phyloP scores from a whole-genome alignment of 2,797 vertebrate genomes.

The Zenarchopterus dispar region DNA sequence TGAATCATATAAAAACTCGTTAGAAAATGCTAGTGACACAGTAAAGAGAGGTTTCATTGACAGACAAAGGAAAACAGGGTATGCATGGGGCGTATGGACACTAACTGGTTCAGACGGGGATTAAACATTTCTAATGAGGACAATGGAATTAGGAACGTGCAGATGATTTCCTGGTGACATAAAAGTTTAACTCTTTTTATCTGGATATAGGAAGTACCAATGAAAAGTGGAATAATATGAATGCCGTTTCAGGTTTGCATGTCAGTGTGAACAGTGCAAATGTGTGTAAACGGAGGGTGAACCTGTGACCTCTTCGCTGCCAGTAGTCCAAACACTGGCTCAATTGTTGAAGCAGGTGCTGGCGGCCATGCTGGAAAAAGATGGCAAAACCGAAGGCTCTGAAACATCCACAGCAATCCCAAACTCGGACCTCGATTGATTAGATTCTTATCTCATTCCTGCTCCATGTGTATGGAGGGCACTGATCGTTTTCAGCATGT shows the following conservation, averaged over 20 bases:
- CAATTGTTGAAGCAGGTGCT: slow-evolving; percentile 64
- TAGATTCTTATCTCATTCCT: slow-evolving; percentile 56
- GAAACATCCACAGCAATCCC: slow-evolving; percentile 46
- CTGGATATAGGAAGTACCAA: slow-evolving; percentile 4
- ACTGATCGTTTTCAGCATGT: slow-evolving; percentile 68
- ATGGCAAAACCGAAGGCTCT: slow-evolving; percentile 30
- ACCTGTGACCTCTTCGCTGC: slow-evolving; percentile 57
- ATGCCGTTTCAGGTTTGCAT: slow-evolving; percentile 15
- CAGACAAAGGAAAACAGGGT: background rate
- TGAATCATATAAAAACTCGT: background rate
- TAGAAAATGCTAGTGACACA: slow-evolving; percentile 7
- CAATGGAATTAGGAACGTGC: slow-evolving; percentile 27
- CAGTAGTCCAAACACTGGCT: slow-evolving; percentile 40
- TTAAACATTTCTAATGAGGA: slow-evolving; percentile 21
- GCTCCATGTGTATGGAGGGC: slow-evolving; percentile 43
- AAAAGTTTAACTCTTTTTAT: slow-evolving; percentile 1
- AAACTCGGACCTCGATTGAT: slow-evolving; percentile 56
- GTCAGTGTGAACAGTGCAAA: slow-evolving; percentile 36
- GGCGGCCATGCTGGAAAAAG: slow-evolving; percentile 15
- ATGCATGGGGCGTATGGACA: background rate
- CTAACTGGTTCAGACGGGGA: background rate
- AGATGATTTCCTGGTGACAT: slow-evolving; percentile 16
- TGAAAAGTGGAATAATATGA: background rate
- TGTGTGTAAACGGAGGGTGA: slow-evolving; percentile 51
- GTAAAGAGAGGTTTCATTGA: slow-evolving; percentile 8